A percentile compares a stretch with the other conserved stretches of the same genome.
Evolutionary conservation across 2,888 invertebrate species (phyloP).

Genomic region (Pachymerium ferrugineum): DNA sequence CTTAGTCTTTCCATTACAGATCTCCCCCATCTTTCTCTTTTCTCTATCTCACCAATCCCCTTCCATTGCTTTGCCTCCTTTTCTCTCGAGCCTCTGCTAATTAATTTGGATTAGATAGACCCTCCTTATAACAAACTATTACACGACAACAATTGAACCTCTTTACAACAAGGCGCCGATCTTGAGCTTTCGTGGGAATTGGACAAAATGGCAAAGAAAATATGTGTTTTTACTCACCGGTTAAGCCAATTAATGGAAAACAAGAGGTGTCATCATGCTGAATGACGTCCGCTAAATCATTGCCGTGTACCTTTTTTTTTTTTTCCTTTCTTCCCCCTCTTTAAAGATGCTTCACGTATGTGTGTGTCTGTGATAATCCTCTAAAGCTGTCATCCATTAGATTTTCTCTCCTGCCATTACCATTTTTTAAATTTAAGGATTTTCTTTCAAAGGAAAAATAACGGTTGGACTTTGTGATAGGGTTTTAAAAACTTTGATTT

Average conservation of each 20-base stretch:
- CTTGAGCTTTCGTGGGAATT: background rate
- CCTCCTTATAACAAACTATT: background rate
- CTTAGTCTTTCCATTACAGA: background rate
- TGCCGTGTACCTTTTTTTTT: background rate
- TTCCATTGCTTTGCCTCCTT: too few relatives aligned
- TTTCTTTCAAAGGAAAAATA: background rate
- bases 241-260: constrained; percentile 12
- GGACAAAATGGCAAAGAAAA: background rate
- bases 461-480: background rate
- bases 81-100: background rate
- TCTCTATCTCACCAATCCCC: background rate
- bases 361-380: background rate
- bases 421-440: background rate
- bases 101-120: background rate
- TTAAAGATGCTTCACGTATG: background rate
- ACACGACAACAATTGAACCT: background rate
- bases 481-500: too few relatives aligned
- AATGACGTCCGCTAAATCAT: background rate
- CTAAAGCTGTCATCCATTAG: background rate
- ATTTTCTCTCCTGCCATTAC: background rate
- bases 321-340: background rate
- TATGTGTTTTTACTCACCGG: background rate
- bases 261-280: background rate
- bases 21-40: background rate
- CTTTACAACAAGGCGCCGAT: background rate